Percentiles rank a stretch among this genome's conserved stretches.
Evolutionary conservation across 1,140 invertebrate genomes (phyloP).

Genomic region (Drosophila funebris): DNA sequence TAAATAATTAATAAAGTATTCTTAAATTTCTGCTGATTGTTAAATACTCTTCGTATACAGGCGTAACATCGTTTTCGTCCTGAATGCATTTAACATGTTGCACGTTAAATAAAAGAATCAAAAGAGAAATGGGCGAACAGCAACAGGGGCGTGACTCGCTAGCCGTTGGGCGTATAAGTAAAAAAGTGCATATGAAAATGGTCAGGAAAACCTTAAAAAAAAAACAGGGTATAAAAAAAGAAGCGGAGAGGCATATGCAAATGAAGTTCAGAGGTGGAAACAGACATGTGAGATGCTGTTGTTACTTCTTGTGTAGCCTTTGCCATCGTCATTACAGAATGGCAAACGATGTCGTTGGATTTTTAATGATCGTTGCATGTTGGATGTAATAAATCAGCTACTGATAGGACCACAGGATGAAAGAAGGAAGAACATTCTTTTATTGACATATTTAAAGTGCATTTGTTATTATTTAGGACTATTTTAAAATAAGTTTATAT

Average conservation of each 20-base stretch:
- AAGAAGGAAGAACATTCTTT: neutral
- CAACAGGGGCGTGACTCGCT: neutral
- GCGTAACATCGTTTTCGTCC: neutral
- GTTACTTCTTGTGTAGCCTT: no score
- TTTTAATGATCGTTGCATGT: neutral
- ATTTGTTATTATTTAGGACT: neutral
- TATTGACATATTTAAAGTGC: neutral
- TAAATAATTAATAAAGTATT: no score
- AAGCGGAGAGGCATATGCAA: constrained; percentile 31
- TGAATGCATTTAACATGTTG: constrained; percentile 31
- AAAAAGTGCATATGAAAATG: neutral
- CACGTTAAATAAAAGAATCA: constrained; percentile 9
- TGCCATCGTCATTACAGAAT: constrained; percentile 24
- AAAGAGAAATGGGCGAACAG: constrained; percentile 17
- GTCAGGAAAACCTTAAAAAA: neutral
- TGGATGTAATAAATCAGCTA: constrained; percentile 11
- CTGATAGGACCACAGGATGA: constrained; percentile 2
- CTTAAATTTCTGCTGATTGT: neutral
- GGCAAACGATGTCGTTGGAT: neutral
- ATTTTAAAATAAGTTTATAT: neutral
- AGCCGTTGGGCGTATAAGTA: no score
- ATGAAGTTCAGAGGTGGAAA: constrained; percentile 18
- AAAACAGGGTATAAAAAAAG: neutral
- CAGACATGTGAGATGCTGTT: constrained; percentile 17
- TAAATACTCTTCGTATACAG: neutral